phyloP scores from a whole-genome alignment of 1,140 invertebrate genomes.

The Acromyrmex heyeri region DNA sequence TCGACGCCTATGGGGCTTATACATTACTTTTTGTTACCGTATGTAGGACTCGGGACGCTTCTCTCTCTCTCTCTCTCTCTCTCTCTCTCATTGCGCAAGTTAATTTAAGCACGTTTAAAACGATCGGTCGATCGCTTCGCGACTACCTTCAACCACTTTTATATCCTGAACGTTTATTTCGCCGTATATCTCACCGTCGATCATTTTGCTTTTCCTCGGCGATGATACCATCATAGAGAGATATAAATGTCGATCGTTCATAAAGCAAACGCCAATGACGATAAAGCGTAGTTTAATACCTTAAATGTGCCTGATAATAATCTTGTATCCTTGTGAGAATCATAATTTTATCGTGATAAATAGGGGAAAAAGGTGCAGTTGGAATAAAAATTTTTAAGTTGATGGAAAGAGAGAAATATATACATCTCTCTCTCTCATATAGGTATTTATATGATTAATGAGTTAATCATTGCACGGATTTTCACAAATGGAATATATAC shows the following conservation, averaged over 20 bases:
- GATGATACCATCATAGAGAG: constrained; percentile 16
- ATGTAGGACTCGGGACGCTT: constrained; percentile 13
- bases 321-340: neutral
- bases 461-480: neutral
- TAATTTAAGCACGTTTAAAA: constrained; percentile 54
- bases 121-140: constrained; percentile 14
- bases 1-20: constrained; percentile 20
- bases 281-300: constrained; percentile 11
- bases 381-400: neutral
- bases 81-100: constrained; percentile 30
- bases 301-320: constrained; percentile 12
- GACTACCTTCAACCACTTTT: constrained; percentile 18
- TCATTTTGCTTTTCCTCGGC: constrained; percentile 30
- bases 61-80: neutral
- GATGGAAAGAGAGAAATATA: neutral
- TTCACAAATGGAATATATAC: neutral
- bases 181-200: constrained; percentile 41
- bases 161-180: constrained; percentile 30
- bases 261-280: constrained; percentile 11
- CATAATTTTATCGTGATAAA: constrained; percentile 4
- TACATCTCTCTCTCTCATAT: too few relatives aligned
- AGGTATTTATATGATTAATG: neutral
- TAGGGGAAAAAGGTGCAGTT: neutral
- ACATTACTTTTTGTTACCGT: constrained; percentile 37
- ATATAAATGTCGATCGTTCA: constrained; percentile 39